Evolutionary conservation across 2,797 vertebrate species (phyloP), one percentile per base, ranked within the genome.

Genomic region (Argyrosomus regius): DNA sequence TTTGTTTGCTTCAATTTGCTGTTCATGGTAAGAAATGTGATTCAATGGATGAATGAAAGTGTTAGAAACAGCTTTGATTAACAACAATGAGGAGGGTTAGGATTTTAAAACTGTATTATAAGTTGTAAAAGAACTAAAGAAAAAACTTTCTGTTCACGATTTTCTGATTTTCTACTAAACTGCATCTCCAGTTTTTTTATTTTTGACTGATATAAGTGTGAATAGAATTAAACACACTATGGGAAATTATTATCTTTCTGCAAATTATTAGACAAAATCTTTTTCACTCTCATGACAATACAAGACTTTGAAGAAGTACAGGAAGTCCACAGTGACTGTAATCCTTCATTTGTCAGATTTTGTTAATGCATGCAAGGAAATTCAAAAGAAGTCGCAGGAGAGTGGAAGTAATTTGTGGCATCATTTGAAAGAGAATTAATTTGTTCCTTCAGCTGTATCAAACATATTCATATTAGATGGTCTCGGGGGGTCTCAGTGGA

Each of bases 1-100:
- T 90, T 92, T 14, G 4, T 88, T 76, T 88, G 83, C 72, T 90
- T 91, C 84, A 90, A 87, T n/a, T 0, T 11, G 0, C 8, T 91
- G 9, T 88, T 92, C 59, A 56, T 88, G 88, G 90, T 89, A 64
- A 90, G 87, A 86, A 22, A 45, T 52, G 12, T 13, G 26, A 62
- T 20, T 70, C 16, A 16, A 5, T 39, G 8, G 48, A 35, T 72
- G 7, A 39, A 35, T 45, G 3, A 26, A 58, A 0, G 13, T 57
- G 3, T 31, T 48, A 13, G 39, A 1, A 52, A 28, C 41, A 13
- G 18, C 31, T 31, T 31, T 1, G 5, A 53, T 28, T 22, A 11
- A 41, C 20, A 17, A 45, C 6, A 57, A 17, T 28, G 4, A 46
- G 12, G 9, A 43, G 31, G 31, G 5, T 31, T 6, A 6, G 31